Conservation (phyloP, 2,888 invertebrate species). For the Disparrhopalites patrizii region DNA sequence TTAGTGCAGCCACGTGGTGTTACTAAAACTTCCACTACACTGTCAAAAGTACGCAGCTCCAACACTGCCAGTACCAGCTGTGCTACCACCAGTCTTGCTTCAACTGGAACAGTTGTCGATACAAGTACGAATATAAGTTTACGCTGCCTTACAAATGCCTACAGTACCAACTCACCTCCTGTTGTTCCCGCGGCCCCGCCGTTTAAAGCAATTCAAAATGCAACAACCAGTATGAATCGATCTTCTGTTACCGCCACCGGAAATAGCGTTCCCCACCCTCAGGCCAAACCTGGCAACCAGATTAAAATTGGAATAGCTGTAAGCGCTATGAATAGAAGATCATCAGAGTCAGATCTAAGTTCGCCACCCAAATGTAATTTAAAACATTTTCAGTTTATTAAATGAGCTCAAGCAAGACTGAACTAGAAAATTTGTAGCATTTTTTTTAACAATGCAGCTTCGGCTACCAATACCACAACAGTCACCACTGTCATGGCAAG, state of each 20-base stretch:
- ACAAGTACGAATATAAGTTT: slow-evolving; percentile 15
- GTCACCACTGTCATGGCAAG: slow-evolving; percentile 22
- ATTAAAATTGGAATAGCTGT: slow-evolving; percentile 56
- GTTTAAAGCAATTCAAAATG: no score
- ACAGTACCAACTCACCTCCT: slow-evolving; percentile 31
- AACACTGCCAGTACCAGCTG: slow-evolving; percentile 24
- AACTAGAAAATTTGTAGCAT: background rate
- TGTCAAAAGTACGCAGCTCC: slow-evolving; percentile 26
- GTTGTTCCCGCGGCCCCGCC: slow-evolving; percentile 17
- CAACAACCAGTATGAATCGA: no score
- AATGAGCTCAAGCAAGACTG: background rate
- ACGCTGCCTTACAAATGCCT: slow-evolving; percentile 21
- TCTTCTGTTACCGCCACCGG: no score
- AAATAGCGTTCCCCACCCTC: no score
- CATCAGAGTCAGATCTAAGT: slow-evolving; percentile 90
- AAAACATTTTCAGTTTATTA: background rate
- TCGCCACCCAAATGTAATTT: slow-evolving; percentile 82
- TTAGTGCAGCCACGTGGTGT: slow-evolving; percentile 26
- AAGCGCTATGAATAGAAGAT: slow-evolving; percentile 62
- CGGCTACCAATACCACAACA: slow-evolving; percentile 14
- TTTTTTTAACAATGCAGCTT: background rate
- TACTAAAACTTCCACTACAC: slow-evolving; percentile 10
- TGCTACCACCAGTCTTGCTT: slow-evolving; percentile 19
- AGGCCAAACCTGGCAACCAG: no score
- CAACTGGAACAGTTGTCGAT: slow-evolving; percentile 8